phyloP scores from a whole-genome alignment of 2,113 vertebrate genomes.

The Pelodiscus sinensis region DNA sequence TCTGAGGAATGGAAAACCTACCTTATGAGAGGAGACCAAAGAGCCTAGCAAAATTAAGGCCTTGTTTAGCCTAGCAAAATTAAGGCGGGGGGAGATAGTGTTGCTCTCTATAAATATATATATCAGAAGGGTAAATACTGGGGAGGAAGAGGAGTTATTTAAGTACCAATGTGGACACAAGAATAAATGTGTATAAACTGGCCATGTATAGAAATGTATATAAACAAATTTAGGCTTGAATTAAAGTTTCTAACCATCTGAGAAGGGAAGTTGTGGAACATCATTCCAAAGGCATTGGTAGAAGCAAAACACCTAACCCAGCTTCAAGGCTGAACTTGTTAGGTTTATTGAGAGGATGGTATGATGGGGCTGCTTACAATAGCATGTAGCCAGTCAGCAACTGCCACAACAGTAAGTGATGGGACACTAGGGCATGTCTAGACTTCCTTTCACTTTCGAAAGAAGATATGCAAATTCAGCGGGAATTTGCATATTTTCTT shows the following conservation, averaged over 20 bases:
- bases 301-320: background rate
- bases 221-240: background rate
- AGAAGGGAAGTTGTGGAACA: background rate
- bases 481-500: too few relatives aligned
- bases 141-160: too few relatives aligned
- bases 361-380: background rate
- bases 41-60: background rate
- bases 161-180: too few relatives aligned
- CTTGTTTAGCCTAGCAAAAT: background rate
- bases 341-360: background rate
- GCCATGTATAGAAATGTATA: too few relatives aligned
- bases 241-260: background rate
- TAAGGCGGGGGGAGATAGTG: background rate
- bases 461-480: too few relatives aligned
- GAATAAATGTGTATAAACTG: too few relatives aligned
- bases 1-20: background rate
- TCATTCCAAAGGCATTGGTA: background rate
- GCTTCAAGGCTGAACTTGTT: background rate
- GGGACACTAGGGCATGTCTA: too few relatives aligned
- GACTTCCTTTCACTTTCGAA: too few relatives aligned
- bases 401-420: background rate
- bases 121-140: too few relatives aligned
- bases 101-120: too few relatives aligned
- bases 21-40: background rate
- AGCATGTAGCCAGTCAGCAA: background rate